These are phyloP conservation scores for Odontothrips loti DNA, from an alignment of 2,888 invertebrate species.

Conservation along the genomic window DNA sequence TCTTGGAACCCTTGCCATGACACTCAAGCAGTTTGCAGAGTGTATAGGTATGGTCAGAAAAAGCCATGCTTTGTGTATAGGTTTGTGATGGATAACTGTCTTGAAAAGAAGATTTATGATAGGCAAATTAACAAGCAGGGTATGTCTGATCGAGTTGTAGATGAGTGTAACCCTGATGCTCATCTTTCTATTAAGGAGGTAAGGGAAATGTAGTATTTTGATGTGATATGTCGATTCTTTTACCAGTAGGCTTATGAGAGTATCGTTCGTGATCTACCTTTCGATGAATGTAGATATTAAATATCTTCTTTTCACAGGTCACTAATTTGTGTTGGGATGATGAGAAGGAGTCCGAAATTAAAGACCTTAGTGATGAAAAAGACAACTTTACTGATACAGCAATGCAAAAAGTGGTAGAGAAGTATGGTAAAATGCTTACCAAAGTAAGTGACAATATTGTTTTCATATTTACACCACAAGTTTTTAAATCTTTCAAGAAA, in stretches of 20 bases:
- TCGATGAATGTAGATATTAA: not conserved
- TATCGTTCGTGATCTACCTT: not conserved
- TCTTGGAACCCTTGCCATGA: slow-evolving; percentile 99
- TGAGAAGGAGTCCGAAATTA: slow-evolving; percentile 73
- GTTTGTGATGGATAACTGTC: slow-evolving; percentile 92
- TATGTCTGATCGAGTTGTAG: slow-evolving; percentile 96
- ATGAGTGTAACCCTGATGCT: slow-evolving; percentile 96
- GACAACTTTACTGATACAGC: slow-evolving; percentile 77
- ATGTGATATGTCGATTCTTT: not conserved
- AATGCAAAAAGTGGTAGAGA: slow-evolving; percentile 62
- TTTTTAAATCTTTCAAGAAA: slow-evolving; percentile 17
- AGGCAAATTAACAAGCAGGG: slow-evolving; percentile 97
- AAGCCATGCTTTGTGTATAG: slow-evolving; percentile 95
- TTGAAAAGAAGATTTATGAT: slow-evolving; percentile 98
- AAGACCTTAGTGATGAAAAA: slow-evolving; percentile 63
- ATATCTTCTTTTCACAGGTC: slow-evolving; percentile 47
- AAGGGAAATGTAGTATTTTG: slow-evolving; percentile 33
- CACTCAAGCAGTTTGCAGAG: slow-evolving; percentile 94
- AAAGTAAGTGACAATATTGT: slow-evolving; percentile 45
- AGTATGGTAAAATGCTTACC: slow-evolving; percentile 50
- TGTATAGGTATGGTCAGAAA: slow-evolving; percentile 90
- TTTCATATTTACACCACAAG: slow-evolving; percentile 14
- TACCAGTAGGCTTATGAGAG: not conserved
- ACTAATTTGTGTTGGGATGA: slow-evolving; percentile 87
- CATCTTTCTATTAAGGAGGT: slow-evolving; percentile 80